phyloP scores from a whole-genome alignment of 1,140 invertebrate genomes.

The Schlechtendalia chinensis region DNA sequence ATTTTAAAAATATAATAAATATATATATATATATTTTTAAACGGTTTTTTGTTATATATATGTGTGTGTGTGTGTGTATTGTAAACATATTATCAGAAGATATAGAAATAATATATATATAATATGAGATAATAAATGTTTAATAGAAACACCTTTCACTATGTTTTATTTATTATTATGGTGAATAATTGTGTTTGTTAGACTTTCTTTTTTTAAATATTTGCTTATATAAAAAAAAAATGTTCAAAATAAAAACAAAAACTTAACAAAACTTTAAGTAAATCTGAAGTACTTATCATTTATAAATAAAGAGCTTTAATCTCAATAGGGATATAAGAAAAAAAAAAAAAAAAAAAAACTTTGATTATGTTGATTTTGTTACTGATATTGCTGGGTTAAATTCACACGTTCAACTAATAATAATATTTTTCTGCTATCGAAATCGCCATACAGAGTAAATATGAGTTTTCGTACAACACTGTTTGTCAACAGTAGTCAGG shows the following conservation, averaged over 20 bases:
- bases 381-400: background rate
- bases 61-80: background rate
- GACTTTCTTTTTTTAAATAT: background rate
- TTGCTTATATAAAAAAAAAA: background rate
- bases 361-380: background rate
- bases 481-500: no score
- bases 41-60: background rate
- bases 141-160: background rate
- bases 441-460: background rate
- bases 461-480: background rate
- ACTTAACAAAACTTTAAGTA: constrained; percentile 20
- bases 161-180: no score
- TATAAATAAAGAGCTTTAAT: no score
- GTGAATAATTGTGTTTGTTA: no score
- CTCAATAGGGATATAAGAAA: background rate
- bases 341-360: background rate
- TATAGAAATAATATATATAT: background rate
- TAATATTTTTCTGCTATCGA: background rate
- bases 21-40: background rate
- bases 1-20: constrained; percentile 1
- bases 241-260: constrained; percentile 22
- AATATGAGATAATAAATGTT: background rate
- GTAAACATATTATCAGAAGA: background rate
- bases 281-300: background rate
- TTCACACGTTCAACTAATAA: background rate